phyloP scores from a whole-genome alignment of 2,888 invertebrate genomes.

The Linnaemya vulpina region DNA sequence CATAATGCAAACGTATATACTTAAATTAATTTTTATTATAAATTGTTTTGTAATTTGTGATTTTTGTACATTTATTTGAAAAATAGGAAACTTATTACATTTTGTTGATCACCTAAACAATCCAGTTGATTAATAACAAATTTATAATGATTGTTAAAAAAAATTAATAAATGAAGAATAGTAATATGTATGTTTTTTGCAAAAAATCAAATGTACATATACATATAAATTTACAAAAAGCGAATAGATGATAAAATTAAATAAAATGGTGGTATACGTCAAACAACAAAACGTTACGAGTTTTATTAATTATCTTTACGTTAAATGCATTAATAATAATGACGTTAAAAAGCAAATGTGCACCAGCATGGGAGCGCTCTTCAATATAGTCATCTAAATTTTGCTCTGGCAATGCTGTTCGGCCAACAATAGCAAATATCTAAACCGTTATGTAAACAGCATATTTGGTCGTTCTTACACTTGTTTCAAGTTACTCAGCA shows the following conservation, averaged over 20 bases:
- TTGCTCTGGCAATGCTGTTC: neutral
- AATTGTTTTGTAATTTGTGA: conserved; percentile 15
- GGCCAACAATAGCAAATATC: neutral
- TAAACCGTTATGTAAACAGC: neutral
- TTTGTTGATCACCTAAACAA: conserved; percentile 10
- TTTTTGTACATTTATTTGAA: conserved; percentile 21
- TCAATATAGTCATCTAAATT: neutral
- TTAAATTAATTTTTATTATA: conserved; percentile 4
- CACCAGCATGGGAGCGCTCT: too few species aligned
- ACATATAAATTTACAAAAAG: neutral
- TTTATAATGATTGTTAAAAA: conserved; percentile 40
- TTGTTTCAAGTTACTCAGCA: neutral
- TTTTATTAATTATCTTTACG: too few species aligned
- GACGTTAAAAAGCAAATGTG: too few species aligned
- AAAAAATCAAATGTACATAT: neutral
- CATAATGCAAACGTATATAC: neutral
- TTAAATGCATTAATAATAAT: too few species aligned
- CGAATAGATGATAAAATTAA: neutral
- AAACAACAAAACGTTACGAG: conserved; percentile 19
- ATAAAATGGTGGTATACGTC: conserved; percentile 52
- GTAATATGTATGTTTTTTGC: conserved; percentile 8
- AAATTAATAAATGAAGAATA: neutral
- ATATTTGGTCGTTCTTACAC: neutral
- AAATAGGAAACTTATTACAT: neutral
- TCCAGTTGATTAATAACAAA: conserved; percentile 27